Base-by-base conservation (phyloP, 2,888 invertebrate species). In the Orchestes rusci region DNA sequence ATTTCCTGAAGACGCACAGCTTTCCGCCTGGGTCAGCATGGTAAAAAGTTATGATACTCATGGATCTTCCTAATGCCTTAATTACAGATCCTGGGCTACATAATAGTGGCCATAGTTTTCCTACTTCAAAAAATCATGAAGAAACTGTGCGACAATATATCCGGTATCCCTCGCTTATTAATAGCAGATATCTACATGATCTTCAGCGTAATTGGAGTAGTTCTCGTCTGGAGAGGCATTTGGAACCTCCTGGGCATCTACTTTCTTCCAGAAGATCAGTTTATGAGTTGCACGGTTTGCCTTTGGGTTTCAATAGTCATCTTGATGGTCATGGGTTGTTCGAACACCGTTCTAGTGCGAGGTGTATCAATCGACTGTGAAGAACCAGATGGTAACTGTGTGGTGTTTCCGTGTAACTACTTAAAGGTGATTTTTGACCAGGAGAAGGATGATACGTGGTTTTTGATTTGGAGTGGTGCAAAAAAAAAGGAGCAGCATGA, bases 1-100 rank as follows among this genome's bases (percentile, higher is more conserved):
- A 1, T 60, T 54, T 41, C 57, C 58, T 16, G 46, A 53, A 16
- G 36, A 50, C 33, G 20, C 31, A 7, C 5, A 39, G 4, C 8
- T 48, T 7, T 47, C 47, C 2, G 12, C 48, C 8, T 51, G 51
- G 48, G 43, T 39, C 4, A 42, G 44, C 16, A 5, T 37, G 17
- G 51, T 51, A 45, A 41, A 48, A 31, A 29, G 7, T 13, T 12
- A 15, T 8, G 10, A 33, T 5, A 5, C 2, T 33, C 16, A 33
- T 17, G 2, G 27, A n/a, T 3, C 13, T 2, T 13, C 7, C 31
- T 31, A 2, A 3, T 2, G 15, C 12, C 12, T 8, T 31, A 31
- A 3, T 29, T 29, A 5, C 10, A 51, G 51, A 27, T 45, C 33
- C 16, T 48, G 35, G 45, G 48, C 10, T 51, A 48, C 19, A 16